These are phyloP conservation scores for Gonioctena quinquepunctata DNA, from an alignment of 1,140 invertebrate species.

Conservation along the genomic window DNA sequence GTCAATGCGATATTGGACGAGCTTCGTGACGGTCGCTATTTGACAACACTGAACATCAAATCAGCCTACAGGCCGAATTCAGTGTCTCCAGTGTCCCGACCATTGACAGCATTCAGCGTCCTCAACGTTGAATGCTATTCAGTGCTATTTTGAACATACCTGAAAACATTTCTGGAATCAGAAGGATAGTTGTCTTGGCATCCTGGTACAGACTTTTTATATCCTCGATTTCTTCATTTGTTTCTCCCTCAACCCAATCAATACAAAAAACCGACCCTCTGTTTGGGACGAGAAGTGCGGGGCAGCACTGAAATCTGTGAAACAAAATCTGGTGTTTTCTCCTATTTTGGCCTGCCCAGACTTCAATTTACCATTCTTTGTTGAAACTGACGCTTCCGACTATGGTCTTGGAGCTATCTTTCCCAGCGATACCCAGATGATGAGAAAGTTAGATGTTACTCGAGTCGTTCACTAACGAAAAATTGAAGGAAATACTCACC, in stretches of 20 bases:
- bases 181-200: constrained; percentile 56
- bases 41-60: constrained; percentile 43
- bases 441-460: not conserved
- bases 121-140: constrained; percentile 50
- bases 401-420: not conserved
- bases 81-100: constrained; percentile 30
- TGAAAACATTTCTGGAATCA: constrained; percentile 36
- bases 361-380: not conserved
- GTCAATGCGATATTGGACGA: constrained; percentile 28
- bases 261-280: not conserved
- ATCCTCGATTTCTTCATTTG: constrained; percentile 44
- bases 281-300: not conserved
- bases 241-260: constrained; percentile 8
- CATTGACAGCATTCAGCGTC: constrained; percentile 45
- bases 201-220: constrained; percentile 52
- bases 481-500: not conserved
- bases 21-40: constrained; percentile 39
- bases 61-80: constrained; percentile 46
- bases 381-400: not conserved
- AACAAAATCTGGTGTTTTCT: not conserved
- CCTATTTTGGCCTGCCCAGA: not conserved
- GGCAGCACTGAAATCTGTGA: not conserved
- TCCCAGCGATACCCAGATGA: not conserved
- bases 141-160: constrained; percentile 39
- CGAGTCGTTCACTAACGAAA: not conserved